Percentiles rank a stretch among this genome's conserved stretches.
These are phyloP conservation scores for Dryoscopus gambensis DNA, from an alignment of 2,113 vertebrate species.

Conservation along the genomic window DNA sequence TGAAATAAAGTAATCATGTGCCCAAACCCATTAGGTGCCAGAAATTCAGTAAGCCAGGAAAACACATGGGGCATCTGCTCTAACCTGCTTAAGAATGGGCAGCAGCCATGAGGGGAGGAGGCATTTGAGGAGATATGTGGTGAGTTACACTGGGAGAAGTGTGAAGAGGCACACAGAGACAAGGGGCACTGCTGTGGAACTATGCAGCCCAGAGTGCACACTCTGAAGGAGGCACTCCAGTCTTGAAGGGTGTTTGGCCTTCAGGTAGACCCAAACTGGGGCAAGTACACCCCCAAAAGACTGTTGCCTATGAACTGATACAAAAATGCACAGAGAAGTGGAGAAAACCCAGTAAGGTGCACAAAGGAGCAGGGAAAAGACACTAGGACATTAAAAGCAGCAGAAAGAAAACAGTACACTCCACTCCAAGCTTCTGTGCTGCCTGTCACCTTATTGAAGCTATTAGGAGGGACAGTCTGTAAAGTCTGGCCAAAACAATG, in stretches of 20 bases:
- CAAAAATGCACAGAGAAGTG: neutral
- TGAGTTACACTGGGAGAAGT: neutral
- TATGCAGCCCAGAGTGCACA: too few relatives aligned
- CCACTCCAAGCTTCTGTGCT: neutral
- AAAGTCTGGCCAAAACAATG: neutral
- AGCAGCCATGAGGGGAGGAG: neutral
- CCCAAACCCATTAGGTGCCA: neutral
- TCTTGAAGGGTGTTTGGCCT: neutral
- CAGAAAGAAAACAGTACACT: neutral
- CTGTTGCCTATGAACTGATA: neutral
- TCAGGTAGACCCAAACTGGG: neutral
- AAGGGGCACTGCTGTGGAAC: neutral
- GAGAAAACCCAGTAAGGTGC: neutral
- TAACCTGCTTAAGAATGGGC: neutral
- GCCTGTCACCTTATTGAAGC: neutral
- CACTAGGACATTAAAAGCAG: neutral
- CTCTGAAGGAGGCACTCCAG: neutral
- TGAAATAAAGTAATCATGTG: neutral
- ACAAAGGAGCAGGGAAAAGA: neutral
- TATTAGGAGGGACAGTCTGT: neutral
- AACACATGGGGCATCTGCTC: neutral
- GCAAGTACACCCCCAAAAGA: neutral
- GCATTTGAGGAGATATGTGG: neutral
- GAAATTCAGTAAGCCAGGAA: neutral
- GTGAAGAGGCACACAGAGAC: neutral